phyloP scores from a whole-genome alignment of 2,888 invertebrate species.

The Himalopsyche japonica region DNA sequence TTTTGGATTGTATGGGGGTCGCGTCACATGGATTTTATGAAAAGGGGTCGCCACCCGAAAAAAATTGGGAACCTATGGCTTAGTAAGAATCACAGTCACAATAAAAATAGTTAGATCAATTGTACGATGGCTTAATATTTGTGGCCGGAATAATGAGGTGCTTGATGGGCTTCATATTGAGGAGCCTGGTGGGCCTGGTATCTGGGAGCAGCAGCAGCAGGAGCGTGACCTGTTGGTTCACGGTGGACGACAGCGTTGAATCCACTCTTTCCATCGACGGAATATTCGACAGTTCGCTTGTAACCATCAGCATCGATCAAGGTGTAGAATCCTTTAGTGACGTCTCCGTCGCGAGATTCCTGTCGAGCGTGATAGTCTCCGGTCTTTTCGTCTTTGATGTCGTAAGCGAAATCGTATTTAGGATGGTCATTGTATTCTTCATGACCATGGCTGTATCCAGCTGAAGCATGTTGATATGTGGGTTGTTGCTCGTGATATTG shows the following conservation, averaged over 20 bases:
- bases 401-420: conserved; percentile 63
- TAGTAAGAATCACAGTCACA: too few relatives aligned
- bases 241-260: conserved; percentile 56
- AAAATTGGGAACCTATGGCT: too few relatives aligned
- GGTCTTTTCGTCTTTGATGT: conserved; percentile 61
- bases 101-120: too few relatives aligned
- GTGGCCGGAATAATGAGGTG: too few relatives aligned
- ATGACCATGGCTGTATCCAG: not conserved
- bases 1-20: too few relatives aligned
- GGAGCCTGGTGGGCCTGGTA: conserved; percentile 3
- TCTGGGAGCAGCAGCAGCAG: conserved; percentile 42
- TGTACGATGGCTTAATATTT: too few relatives aligned
- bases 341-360: conserved; percentile 60
- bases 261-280: conserved; percentile 57
- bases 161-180: not conserved
- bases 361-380: conserved; percentile 64
- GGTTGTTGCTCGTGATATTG: not conserved
- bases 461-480: too few relatives aligned
- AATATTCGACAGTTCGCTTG: conserved; percentile 60
- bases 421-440: conserved; percentile 49
- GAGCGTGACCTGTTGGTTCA: conserved; percentile 42
- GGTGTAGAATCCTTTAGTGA: conserved; percentile 61
- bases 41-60: too few relatives aligned
- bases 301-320: conserved; percentile 63
- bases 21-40: too few relatives aligned